Evolutionary conservation across 35 echinoderm and acorn worm genomes (phyloP).

Genomic region (Lytechinus variegatus): DNA sequence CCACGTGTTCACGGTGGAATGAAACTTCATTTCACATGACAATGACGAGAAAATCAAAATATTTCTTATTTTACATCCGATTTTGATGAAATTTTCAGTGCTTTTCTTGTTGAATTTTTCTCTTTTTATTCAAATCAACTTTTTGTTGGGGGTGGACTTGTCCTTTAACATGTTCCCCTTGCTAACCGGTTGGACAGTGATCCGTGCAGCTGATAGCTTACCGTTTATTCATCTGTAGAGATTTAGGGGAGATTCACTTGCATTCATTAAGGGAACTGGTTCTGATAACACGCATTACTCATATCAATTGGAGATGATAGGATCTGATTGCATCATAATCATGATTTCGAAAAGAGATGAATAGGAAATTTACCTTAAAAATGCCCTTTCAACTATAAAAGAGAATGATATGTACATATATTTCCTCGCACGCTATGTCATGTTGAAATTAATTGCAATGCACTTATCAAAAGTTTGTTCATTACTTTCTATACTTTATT

Average conservation of each 20-base stretch:
- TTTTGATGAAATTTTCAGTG: too few relatives aligned
- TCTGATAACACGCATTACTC: neutral
- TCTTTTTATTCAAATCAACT: too few relatives aligned
- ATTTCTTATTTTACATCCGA: too few relatives aligned
- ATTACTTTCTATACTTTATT: too few relatives aligned
- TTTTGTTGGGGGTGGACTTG: too few relatives aligned
- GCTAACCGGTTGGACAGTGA: neutral
- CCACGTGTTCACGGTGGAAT: too few relatives aligned
- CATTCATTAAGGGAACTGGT: neutral
- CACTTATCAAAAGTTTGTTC: too few relatives aligned
- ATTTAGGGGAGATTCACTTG: neutral
- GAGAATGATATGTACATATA: too few relatives aligned
- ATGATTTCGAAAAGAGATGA: neutral
- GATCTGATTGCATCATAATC: neutral
- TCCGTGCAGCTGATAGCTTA: neutral
- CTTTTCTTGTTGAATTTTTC: neutral
- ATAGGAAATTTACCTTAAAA: neutral
- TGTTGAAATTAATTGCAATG: neutral
- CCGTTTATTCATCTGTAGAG: neutral
- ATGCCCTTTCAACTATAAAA: neutral
- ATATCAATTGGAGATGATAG: neutral
- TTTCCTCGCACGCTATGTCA: neutral
- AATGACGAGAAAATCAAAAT: too few relatives aligned
- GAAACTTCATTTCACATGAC: too few relatives aligned
- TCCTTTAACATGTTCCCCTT: neutral